Percentiles rank a stretch among this genome's conserved stretches.
Evolutionary conservation across 1,140 invertebrate genomes (phyloP).

Genomic region (Frieseomelitta varia): DNA sequence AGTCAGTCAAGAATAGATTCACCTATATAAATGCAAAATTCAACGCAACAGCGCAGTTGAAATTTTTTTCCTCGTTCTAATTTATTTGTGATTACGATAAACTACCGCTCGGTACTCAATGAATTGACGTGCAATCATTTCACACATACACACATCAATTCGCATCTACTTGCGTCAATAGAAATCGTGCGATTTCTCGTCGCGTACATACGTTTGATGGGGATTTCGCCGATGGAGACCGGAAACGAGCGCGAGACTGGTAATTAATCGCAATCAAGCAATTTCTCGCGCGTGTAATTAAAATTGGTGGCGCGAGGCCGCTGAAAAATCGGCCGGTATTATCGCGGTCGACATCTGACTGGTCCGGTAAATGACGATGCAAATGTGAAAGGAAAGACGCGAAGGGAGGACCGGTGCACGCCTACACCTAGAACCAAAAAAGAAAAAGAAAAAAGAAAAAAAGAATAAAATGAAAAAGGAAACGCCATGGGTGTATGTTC

Average conservation of each 20-base stretch:
- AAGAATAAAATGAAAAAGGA: conserved; percentile 33
- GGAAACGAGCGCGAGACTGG: not conserved
- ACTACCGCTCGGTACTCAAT: too few relatives aligned
- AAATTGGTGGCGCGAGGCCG: conserved; percentile 48
- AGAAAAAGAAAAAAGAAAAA: not conserved
- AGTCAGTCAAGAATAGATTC: too few relatives aligned
- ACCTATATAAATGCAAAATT: too few relatives aligned
- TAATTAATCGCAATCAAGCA: not conserved
- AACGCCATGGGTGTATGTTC: conserved; percentile 44
- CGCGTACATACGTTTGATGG: not conserved
- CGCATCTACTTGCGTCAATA: too few relatives aligned
- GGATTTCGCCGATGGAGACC: not conserved
- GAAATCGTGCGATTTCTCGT: not conserved
- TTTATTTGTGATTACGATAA: too few relatives aligned
- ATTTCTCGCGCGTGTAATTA: conserved; percentile 38
- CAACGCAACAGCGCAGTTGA: too few relatives aligned
- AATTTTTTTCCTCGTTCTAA: too few relatives aligned
- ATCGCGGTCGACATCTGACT: conserved; percentile 47
- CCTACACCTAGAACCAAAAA: conserved; percentile 65
- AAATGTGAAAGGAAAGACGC: conserved; percentile 62
- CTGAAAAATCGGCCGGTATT: conserved; percentile 44
- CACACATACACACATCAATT: too few relatives aligned
- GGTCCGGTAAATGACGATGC: conserved; percentile 70
- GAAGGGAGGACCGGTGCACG: conserved; percentile 49
- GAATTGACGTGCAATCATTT: too few relatives aligned